phyloP scores from a whole-genome alignment of 2,888 invertebrate species.

The Drosophila trichaetosa region DNA sequence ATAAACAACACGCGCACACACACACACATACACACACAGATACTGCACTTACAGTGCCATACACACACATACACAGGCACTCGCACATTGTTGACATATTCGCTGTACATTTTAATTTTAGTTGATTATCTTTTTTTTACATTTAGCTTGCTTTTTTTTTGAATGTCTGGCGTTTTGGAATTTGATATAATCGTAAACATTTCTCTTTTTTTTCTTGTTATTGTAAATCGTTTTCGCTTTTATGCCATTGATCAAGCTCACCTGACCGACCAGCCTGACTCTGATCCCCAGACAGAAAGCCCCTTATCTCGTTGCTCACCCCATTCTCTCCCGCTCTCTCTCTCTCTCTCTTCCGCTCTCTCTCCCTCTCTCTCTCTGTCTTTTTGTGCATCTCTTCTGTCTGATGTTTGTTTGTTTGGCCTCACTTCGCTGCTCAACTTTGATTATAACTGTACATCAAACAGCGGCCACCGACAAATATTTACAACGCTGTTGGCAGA shows the following conservation, averaged over 20 bases:
- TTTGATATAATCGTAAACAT: slow-evolving; percentile 36
- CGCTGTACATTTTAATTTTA: slow-evolving; percentile 73
- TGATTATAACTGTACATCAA: slow-evolving; percentile 61
- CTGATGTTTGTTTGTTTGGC: slow-evolving; percentile 42
- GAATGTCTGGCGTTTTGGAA: slow-evolving; percentile 48
- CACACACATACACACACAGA: slow-evolving; percentile 21
- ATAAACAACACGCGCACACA: slow-evolving; percentile 26
- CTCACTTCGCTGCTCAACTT: slow-evolving; percentile 28
- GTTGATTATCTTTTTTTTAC: slow-evolving; percentile 71
- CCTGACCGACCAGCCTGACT: slow-evolving; percentile 34
- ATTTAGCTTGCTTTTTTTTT: slow-evolving; percentile 13
- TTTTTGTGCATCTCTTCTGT: background rate
- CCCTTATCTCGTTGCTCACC: background rate
- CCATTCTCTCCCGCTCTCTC: background rate
- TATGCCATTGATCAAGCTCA: slow-evolving; percentile 38
- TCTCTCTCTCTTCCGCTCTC: background rate
- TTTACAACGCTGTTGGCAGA: slow-evolving; percentile 19
- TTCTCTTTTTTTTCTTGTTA: slow-evolving; percentile 26
- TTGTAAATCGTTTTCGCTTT: slow-evolving; percentile 38
- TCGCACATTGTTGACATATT: slow-evolving; percentile 67
- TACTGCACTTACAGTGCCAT: slow-evolving; percentile 31
- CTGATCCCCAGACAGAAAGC: slow-evolving; percentile 34
- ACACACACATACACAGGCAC: slow-evolving; percentile 15
- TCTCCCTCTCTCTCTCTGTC: background rate
- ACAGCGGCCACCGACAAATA: slow-evolving; percentile 37